Percentiles rank a stretch among this genome's conserved stretches.
Evolutionary conservation across 2,888 invertebrate genomes (phyloP).

Genomic region (Drosophila gaucha): DNA sequence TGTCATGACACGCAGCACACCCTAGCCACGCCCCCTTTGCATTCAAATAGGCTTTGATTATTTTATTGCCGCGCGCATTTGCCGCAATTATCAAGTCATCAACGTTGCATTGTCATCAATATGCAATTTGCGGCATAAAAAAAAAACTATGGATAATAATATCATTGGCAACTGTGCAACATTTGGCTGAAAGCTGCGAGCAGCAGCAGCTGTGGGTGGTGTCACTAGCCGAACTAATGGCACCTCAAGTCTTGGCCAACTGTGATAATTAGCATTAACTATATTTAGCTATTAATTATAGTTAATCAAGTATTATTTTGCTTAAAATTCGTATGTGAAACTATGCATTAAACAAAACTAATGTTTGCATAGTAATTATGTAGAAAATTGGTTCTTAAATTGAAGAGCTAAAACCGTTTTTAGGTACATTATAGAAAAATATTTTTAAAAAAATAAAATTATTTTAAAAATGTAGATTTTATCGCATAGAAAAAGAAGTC

Average conservation of each 20-base stretch:
- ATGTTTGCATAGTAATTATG: too few species aligned
- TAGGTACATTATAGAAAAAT: too few species aligned
- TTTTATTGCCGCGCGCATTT: conserved; percentile 76
- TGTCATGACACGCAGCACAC: conserved; percentile 35
- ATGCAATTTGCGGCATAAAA: conserved; percentile 68
- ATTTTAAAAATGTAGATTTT: too few species aligned
- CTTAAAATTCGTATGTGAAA: too few species aligned
- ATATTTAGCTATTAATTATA: conserved; percentile 1
- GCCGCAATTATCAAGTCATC: conserved; percentile 81
- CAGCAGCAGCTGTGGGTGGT: conserved; percentile 3
- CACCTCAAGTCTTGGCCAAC: neutral
- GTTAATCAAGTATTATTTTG: too few species aligned
- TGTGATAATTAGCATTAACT: neutral
- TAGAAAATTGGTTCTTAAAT: too few species aligned
- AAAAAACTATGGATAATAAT: conserved; percentile 1
- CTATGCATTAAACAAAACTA: too few species aligned
- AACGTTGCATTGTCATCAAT: conserved; percentile 77
- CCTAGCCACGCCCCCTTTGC: conserved; percentile 26
- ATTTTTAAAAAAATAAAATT: too few species aligned
- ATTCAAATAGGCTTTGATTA: conserved; percentile 76
- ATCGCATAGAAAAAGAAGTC: too few species aligned
- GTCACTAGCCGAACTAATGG: neutral
- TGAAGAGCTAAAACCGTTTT: too few species aligned
- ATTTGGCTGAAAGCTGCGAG: conserved; percentile 19
- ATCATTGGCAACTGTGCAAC: conserved; percentile 34